A percentile compares a stretch with the other conserved stretches of the same genome.
Conservation (phyloP, 2,888 invertebrate genomes). For the Caenorhabditis zanzibari region DNA sequence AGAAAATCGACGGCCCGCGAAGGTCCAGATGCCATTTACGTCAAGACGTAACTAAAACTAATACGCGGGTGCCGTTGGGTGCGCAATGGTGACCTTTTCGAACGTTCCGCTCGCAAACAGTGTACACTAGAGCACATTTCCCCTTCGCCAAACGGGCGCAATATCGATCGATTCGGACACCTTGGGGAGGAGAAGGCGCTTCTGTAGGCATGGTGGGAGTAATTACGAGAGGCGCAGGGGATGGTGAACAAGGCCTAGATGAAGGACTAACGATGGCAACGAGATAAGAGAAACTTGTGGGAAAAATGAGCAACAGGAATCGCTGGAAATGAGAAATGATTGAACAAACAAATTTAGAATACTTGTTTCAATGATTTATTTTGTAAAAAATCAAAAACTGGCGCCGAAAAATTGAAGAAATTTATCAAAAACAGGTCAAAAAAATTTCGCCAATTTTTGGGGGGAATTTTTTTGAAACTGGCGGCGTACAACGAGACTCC, state of each 20-base stretch:
- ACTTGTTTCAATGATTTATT: neutral
- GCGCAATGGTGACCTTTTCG: constrained; percentile 29
- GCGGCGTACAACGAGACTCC: constrained; percentile 45
- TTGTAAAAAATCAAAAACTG: constrained; percentile 1
- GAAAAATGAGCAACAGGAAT: neutral
- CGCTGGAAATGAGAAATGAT: neutral
- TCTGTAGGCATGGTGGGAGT: neutral
- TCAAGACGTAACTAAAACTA: neutral
- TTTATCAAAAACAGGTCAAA: too few species aligned
- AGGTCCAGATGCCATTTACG: too few species aligned
- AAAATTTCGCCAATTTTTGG: neutral
- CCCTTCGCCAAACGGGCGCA: neutral
- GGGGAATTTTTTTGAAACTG: constrained; percentile 22
- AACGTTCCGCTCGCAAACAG: constrained; percentile 31
- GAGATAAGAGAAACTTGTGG: neutral
- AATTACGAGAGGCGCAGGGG: neutral
- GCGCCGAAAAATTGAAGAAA: neutral
- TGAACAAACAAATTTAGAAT: neutral
- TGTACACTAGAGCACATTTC: constrained; percentile 36
- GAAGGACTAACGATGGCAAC: neutral
- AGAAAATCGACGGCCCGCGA: too few species aligned
- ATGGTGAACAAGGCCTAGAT: neutral
- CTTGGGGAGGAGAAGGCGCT: neutral
- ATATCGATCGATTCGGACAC: constrained; percentile 24
- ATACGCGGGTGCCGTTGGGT: neutral